phyloP scores from a whole-genome alignment of 2,113 vertebrate genomes.

The Boulengeromyrus knoepffleri region DNA sequence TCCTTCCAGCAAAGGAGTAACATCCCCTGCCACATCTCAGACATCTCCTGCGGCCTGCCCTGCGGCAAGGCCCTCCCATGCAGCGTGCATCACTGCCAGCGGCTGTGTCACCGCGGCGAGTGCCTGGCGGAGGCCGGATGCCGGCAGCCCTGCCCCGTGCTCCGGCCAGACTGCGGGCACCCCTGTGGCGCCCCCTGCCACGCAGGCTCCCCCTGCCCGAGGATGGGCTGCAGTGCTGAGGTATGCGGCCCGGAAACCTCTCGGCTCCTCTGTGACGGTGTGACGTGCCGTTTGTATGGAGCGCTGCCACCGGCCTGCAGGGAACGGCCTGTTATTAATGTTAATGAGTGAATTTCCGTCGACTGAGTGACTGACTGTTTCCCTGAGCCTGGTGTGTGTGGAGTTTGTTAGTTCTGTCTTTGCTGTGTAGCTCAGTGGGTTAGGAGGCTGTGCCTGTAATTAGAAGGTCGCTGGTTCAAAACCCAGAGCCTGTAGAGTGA shows the following conservation, averaged over 20 bases:
- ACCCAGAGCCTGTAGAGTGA: not conserved
- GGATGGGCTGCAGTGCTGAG: slow-evolving; percentile 75
- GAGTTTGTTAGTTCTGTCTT: not conserved
- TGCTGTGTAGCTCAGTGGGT: not conserved
- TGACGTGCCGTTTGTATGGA: not conserved
- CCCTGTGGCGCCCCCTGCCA: slow-evolving; percentile 85
- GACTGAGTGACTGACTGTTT: not conserved
- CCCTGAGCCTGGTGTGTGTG: not conserved
- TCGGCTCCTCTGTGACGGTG: not conserved
- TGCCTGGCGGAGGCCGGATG: slow-evolving; percentile 77
- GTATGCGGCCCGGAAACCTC: slow-evolving; percentile 48
- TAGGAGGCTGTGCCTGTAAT: not conserved
- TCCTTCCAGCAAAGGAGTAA: slow-evolving; percentile 81
- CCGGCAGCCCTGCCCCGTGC: slow-evolving; percentile 75
- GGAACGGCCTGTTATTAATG: not conserved
- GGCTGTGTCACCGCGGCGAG: slow-evolving; percentile 87
- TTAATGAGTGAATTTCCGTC: not conserved
- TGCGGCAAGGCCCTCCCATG: slow-evolving; percentile 78
- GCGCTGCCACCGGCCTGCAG: not conserved
- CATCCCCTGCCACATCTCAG: slow-evolving; percentile 91
- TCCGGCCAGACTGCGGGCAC: slow-evolving; percentile 80
- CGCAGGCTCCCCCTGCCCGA: slow-evolving; percentile 68
- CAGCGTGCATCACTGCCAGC: slow-evolving; percentile 82
- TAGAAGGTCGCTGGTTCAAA: not conserved
- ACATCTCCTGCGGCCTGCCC: slow-evolving; percentile 89